Evolutionary conservation across 2,888 invertebrate genomes (phyloP).

Genomic region (Blastobasis lacticolella): DNA sequence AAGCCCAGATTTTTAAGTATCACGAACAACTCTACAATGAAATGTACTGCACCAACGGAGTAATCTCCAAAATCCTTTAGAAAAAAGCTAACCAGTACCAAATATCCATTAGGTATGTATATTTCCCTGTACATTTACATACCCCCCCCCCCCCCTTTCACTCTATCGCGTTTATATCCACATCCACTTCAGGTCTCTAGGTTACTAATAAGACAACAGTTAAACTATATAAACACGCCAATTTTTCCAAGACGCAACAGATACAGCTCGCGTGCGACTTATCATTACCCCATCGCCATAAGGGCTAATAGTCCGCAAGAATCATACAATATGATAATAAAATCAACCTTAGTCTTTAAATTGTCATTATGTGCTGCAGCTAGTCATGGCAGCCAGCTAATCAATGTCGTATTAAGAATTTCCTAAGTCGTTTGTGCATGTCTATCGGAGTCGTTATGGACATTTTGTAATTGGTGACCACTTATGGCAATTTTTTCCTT

Average conservation of each 20-base stretch:
- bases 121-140: too few species aligned
- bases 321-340: conserved; percentile 73
- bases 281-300: conserved; percentile 69
- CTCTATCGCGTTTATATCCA: too few species aligned
- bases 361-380: conserved; percentile 59
- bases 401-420: conserved; percentile 72
- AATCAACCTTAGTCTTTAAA: conserved; percentile 73
- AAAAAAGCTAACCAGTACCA: too few species aligned
- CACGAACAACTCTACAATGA: too few species aligned
- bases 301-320: conserved; percentile 71
- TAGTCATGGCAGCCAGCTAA: conserved; percentile 56
- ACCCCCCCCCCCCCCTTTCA: too few species aligned
- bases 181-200: too few species aligned
- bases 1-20: too few species aligned
- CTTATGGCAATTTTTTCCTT: conserved; percentile 54
- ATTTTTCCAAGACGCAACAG: conserved; percentile 10
- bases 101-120: too few species aligned
- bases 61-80: too few species aligned
- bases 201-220: conserved; percentile 4
- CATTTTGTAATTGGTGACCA: conserved; percentile 64
- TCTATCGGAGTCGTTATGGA: conserved; percentile 52
- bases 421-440: conserved; percentile 67
- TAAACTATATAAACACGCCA: conserved; percentile 3
- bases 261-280: conserved; percentile 56
- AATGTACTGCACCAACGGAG: too few species aligned